Base-by-base conservation (phyloP, 2,113 vertebrate species). In the Oophaga pumilio region DNA sequence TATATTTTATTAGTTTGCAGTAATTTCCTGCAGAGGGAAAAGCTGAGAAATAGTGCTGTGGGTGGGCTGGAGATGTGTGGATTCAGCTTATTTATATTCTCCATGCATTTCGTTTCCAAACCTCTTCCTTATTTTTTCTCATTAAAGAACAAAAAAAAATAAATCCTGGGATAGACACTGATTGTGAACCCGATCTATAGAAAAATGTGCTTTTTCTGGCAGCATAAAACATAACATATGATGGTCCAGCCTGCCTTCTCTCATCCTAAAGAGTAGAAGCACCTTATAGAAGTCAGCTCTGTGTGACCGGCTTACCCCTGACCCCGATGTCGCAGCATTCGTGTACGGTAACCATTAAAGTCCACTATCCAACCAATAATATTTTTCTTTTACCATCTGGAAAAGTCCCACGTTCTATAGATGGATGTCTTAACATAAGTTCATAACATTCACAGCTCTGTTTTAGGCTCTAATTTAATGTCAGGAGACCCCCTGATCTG, bases 21-120 rank as follows among this genome's bases (percentile, higher is more conserved):
- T 84, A 71, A 84, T 84, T 84, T 84, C 82, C 82, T 84, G 82
- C 82, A 71, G 62, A 74, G 66, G 82, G 66, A 84, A 74, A 71
- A 74, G 66, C 56, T 56, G 50, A 57, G 82, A 84, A 84, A 84
- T 84, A 11, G 53, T 84, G 20, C 15, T 56, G 82, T 57, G 82
- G 82, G 82, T 84, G 82, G 82, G 82, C 82, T 74, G 26, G 24
- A 59, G 66, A 57, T 83, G 62, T 83, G 64, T 83, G 81, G 81
- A 83, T 69, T 83, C 81, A 83, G 81, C 81, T 69, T 68, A 52
- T 83, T 83, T 69, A 68, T 83, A 83, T 69, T 83, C 43, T 62
- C 64, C n/a, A 5, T 83, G 9, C 13, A 53, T 69, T 52, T 13
- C 3, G 53, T 83, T 82, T 82, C 20, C 62, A 64, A 82, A 64